Evolutionary conservation across 2,888 invertebrate genomes (phyloP).

Genomic region (Pandemis heparana): DNA sequence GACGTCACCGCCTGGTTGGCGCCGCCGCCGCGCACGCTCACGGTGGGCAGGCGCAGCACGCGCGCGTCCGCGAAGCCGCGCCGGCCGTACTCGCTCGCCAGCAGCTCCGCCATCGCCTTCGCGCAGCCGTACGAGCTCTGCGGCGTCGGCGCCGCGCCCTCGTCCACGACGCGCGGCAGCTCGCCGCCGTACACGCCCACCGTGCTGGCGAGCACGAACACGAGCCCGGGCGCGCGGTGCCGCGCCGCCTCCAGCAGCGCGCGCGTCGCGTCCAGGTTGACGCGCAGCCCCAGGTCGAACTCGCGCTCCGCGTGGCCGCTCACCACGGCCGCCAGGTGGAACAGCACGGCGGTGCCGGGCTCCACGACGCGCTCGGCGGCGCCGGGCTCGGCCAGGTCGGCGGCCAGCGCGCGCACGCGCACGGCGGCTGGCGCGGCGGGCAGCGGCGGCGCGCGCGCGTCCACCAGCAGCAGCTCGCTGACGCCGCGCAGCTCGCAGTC

Average conservation of each 20-base stretch:
- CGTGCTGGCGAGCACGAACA: conserved; percentile 71
- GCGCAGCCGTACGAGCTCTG: conserved; percentile 73
- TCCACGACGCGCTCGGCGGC: conserved; percentile 59
- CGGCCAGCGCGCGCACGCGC: conserved; percentile 54
- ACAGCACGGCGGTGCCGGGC: conserved; percentile 58
- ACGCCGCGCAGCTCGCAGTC: conserved; percentile 55
- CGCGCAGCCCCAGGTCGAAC: conserved; percentile 70
- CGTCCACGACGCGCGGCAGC: conserved; percentile 60
- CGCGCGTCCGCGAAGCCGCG: conserved; percentile 70
- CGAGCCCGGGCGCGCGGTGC: conserved; percentile 53
- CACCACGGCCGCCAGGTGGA: conserved; percentile 76
- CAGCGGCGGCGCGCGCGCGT: conserved; percentile 45
- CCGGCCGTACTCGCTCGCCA: conserved; percentile 73
- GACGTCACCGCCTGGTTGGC: conserved; percentile 77
- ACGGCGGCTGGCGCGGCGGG: conserved; percentile 49
- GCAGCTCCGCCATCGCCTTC: conserved; percentile 74
- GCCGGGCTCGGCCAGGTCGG: conserved; percentile 53
- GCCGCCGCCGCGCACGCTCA: conserved; percentile 70
- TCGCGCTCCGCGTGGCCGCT: conserved; percentile 75
- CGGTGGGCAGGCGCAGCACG: conserved; percentile 70
- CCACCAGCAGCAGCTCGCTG: conserved; percentile 57
- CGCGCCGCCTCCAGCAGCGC: conserved; percentile 67
- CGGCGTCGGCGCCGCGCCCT: conserved; percentile 66
- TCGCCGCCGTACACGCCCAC: conserved; percentile 70
- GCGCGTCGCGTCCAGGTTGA: conserved; percentile 74